These are phyloP conservation scores for Argya squamiceps DNA, from an alignment of 2,797 vertebrate species.

Conservation along the genomic window DNA sequence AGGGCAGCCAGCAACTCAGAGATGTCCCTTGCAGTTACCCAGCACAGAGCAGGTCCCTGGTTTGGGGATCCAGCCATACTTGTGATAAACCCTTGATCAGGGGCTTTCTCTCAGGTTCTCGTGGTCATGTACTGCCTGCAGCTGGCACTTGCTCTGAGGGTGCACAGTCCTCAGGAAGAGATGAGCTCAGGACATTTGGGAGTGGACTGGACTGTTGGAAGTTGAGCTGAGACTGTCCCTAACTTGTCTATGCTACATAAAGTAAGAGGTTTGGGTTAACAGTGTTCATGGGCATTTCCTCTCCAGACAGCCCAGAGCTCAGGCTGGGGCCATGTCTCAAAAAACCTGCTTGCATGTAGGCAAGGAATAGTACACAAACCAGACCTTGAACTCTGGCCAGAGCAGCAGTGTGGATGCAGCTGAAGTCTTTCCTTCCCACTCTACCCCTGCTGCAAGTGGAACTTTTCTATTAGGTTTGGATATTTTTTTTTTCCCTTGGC, in stretches of 20 bases:
- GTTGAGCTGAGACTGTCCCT: not conserved
- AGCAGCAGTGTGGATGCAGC: not conserved
- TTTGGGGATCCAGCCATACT: rapidly evolving
- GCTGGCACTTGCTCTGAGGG: not conserved
- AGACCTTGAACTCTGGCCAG: not conserved
- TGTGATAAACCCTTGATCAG: not conserved
- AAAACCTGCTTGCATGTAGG: not conserved
- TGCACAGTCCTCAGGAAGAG: not conserved
- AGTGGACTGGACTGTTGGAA: not conserved
- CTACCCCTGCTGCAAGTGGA: not conserved
- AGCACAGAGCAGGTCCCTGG: not conserved
- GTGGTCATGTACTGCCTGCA: not conserved
- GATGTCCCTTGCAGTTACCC: not conserved
- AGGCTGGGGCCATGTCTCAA: not conserved
- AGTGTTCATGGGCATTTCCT: not conserved
- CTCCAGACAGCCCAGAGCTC: not conserved
- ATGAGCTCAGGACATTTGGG: not conserved
- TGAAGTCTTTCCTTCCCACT: not conserved
- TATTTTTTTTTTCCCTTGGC: not conserved
- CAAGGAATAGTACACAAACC: not conserved
- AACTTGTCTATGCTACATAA: not conserved
- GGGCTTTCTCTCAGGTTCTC: not conserved
- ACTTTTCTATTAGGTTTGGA: not conserved
- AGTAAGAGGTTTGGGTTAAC: not conserved
- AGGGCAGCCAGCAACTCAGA: not conserved